Evolutionary conservation across 2,113 vertebrate genomes (phyloP).

Genomic region (Callipepla californica): DNA sequence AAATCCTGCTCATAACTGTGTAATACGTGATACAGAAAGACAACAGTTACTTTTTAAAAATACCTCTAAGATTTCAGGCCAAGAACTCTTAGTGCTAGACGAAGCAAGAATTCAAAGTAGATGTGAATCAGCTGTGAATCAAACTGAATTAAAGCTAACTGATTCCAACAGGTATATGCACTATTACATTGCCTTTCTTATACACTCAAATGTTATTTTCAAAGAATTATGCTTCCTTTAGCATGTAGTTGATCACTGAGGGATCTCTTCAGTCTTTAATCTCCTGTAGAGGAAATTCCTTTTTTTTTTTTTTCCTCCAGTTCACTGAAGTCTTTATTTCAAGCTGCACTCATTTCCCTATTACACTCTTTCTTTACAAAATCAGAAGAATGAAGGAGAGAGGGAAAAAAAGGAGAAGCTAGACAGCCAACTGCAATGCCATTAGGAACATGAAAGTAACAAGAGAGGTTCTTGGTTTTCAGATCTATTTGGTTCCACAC

Average conservation of each 20-base stretch:
- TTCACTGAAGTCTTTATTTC: neutral
- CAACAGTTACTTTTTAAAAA: neutral
- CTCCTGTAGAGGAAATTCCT: neutral
- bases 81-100: neutral
- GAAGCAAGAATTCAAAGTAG: neutral
- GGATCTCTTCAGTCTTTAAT: neutral
- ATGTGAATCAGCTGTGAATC: rapidly evolving
- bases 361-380: neutral
- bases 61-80: neutral
- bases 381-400: neutral
- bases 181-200: neutral
- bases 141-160: neutral
- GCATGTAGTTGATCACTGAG: neutral
- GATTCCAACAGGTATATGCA: neutral
- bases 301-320: neutral
- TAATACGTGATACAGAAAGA: neutral
- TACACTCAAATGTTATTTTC: neutral
- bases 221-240: neutral
- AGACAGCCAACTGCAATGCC: neutral
- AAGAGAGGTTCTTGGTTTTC: neutral
- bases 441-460: neutral
- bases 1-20: neutral
- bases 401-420: neutral
- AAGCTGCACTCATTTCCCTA: neutral
- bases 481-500: neutral